Evolutionary conservation across 1,140 invertebrate species (phyloP), one percentile per base, ranked within the genome.

Genomic region (Hyphantria cunea): DNA sequence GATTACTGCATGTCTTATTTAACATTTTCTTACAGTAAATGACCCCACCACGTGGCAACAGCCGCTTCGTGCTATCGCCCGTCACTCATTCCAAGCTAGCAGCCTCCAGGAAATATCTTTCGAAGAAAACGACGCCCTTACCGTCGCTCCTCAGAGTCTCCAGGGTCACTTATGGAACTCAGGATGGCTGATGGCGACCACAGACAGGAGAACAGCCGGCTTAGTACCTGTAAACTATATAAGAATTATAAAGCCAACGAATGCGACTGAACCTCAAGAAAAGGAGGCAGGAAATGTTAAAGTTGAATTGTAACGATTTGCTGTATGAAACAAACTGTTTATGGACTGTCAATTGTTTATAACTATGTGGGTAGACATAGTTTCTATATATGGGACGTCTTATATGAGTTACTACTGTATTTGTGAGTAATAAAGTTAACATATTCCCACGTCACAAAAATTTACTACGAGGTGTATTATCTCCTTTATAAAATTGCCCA

Each of bases 161-260:
- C 97, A 98, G 83, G 90, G 58, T 47, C 92, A 91, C 72, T 86
- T 92, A 8, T 93, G 76, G 77, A 93, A 93, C 70, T 93, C 94
- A 1, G 95, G 95, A n/a, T 96, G 95, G 95, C 93, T 94, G 5
- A 92, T 94, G 84, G 96, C 94, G 0, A 93, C 94, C 4, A 88
- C 92, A 45, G 94, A 97, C 84, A 93, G 93, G 42, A 92, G 93
- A 56, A 93, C 90, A 32, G 92, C 93, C 1, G 97, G 96, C 3
- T 84, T 97, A 0, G 92, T 98, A 47, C 97, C 97, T 3, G 93
- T 94, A 0, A 96, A 95, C 80, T 97, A 98, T 84, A 92, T 97
- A 0, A 94, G 93, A 80, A 75, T 92, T 1, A 74, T 89, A 0
- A 82, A 78, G 66, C 84, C 82, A 10, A 67, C 51, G 6, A 31